Evolutionary conservation across 1,140 invertebrate species (phyloP).

Genomic region (Trichomalopsis sarcophagae): DNA sequence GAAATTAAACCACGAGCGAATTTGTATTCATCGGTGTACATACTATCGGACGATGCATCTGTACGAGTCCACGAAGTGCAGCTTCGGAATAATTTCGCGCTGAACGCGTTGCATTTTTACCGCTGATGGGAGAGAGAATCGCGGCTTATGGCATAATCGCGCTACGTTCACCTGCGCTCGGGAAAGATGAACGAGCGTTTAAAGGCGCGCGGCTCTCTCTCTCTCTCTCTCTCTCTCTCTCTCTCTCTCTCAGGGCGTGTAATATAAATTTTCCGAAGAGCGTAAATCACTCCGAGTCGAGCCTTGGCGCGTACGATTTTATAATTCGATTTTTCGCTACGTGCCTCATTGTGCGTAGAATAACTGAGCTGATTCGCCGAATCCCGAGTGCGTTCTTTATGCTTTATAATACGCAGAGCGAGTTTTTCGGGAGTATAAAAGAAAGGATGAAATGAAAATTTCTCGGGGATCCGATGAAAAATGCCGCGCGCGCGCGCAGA

Average conservation of each 20-base stretch:
- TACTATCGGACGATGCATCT: conserved; percentile 22
- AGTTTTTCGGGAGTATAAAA: conserved; percentile 1
- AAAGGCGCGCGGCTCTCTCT: neutral
- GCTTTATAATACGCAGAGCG: neutral
- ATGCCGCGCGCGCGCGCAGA: conserved; percentile 58
- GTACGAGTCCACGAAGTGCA: neutral
- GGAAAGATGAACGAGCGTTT: conserved; percentile 36
- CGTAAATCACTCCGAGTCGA: conserved; percentile 44
- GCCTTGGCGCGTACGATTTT: neutral
- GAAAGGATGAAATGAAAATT: conserved; percentile 41
- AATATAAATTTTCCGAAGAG: conserved; percentile 47
- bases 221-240: no score
- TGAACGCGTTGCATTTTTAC: conserved; percentile 4
- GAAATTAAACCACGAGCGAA: conserved; percentile 27
- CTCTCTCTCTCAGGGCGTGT: neutral
- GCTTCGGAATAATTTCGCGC: neutral
- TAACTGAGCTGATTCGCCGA: conserved; percentile 7
- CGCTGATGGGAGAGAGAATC: neutral
- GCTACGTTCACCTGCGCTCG: conserved; percentile 31
- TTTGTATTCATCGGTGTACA: conserved; percentile 4
- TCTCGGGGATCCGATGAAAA: conserved; percentile 62
- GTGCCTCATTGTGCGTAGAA: neutral
- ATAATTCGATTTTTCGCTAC: conserved; percentile 50
- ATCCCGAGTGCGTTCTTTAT: neutral
- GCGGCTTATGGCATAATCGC: conserved; percentile 14